These are phyloP conservation scores for Bombus affinis DNA, from an alignment of 1,140 invertebrate species.

Conservation along the genomic window DNA sequence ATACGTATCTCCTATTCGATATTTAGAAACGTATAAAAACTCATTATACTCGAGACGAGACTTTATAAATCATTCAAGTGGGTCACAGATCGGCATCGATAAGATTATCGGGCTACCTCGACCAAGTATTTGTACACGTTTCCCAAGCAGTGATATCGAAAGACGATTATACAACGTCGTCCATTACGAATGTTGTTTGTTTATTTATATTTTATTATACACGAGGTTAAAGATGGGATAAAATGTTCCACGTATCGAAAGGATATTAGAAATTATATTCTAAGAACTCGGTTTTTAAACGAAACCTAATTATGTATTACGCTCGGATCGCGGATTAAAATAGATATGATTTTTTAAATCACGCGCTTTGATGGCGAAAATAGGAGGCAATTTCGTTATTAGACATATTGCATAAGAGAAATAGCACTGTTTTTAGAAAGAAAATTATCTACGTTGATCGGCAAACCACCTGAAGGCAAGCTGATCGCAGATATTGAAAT, in stretches of 20 bases:
- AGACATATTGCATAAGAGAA: constrained; percentile 25
- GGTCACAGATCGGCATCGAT: constrained; percentile 34
- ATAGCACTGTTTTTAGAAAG: constrained; percentile 10
- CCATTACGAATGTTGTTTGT: not conserved
- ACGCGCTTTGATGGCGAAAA: not conserved
- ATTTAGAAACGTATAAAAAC: constrained; percentile 11
- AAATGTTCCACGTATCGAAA: not conserved
- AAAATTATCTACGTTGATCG: constrained; percentile 6
- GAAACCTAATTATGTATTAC: not conserved
- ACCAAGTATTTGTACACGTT: not conserved
- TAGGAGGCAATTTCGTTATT: constrained; percentile 20
- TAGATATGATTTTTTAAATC: not conserved
- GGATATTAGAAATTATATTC: not conserved
- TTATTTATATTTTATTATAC: constrained; percentile 3
- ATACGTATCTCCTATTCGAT: constrained; percentile 1
- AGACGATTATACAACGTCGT: constrained; percentile 21
- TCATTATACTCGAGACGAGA: constrained; percentile 15
- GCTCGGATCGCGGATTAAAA: too few species aligned
- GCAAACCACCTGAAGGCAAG: not conserved
- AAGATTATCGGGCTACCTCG: constrained; percentile 26
- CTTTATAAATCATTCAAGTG: constrained; percentile 35
- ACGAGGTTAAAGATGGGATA: not conserved
- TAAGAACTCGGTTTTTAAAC: not conserved
- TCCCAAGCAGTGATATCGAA: not conserved
- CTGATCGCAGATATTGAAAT: constrained; percentile 39